phyloP scores from a whole-genome alignment of 2,888 invertebrate species.

The Lasioglossum vierecki region DNA sequence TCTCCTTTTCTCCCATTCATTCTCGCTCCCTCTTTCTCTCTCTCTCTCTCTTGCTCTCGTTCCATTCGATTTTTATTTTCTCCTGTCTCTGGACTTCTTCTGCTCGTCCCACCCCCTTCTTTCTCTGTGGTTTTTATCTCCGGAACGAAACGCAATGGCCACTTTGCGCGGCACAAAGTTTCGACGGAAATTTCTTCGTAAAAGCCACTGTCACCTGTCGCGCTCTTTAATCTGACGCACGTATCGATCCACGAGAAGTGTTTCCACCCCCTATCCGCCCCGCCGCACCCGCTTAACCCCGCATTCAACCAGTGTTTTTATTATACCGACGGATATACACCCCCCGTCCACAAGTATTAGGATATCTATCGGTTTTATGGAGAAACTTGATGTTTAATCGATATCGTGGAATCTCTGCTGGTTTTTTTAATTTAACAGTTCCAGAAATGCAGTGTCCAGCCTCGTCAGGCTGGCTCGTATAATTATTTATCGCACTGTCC shows the following conservation, averaged over 20 bases:
- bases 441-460: background rate
- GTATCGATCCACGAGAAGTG: constrained; percentile 66
- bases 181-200: constrained; percentile 74
- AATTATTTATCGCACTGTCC: background rate
- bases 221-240: constrained; percentile 71
- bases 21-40: constrained; percentile 12
- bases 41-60: constrained; percentile 24
- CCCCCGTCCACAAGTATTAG: background rate
- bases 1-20: constrained; percentile 6
- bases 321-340: constrained; percentile 6
- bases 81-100: constrained; percentile 46
- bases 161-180: constrained; percentile 81
- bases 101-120: constrained; percentile 37
- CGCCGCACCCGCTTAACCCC: background rate
- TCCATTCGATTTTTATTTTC: constrained; percentile 49
- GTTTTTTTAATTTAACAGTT: background rate
- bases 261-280: constrained; percentile 37
- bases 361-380: constrained; percentile 5
- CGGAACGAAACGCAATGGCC: constrained; percentile 83
- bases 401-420: background rate
- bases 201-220: constrained; percentile 74
- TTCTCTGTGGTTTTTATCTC: constrained; percentile 67
- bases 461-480: background rate
- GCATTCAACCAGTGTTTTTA: constrained; percentile 33
- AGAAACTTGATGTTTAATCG: background rate